Conservation (phyloP, 2,888 invertebrate species). For the Ommatoiulus sabulosus region DNA sequence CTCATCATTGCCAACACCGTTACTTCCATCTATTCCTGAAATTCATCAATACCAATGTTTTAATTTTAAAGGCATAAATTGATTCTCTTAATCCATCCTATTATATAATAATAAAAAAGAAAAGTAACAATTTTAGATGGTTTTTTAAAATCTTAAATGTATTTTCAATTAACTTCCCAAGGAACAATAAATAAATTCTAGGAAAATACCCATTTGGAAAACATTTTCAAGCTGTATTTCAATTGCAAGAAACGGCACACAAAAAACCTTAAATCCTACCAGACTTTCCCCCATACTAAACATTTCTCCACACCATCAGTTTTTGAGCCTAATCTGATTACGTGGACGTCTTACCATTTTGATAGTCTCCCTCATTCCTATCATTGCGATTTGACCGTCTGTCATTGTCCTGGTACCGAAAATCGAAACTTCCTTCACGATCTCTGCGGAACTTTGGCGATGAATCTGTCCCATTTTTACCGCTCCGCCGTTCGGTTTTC, state of each 20-base stretch:
- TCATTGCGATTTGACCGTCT: not conserved
- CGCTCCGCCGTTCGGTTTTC: constrained; percentile 67
- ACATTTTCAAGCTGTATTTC: too few relatives aligned
- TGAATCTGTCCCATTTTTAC: constrained; percentile 56
- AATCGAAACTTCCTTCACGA: not conserved
- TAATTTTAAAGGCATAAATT: not conserved
- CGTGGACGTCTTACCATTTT: not conserved
- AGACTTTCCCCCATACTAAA: too few relatives aligned
- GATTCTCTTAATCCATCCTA: not conserved
- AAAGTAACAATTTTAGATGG: not conserved
- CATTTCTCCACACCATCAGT: too few relatives aligned
- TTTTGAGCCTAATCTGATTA: too few relatives aligned
- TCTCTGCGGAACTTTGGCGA: constrained; percentile 47
- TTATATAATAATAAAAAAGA: not conserved
- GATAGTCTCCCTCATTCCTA: constrained; percentile 24
- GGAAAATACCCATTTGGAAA: not conserved
- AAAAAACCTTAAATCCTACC: too few relatives aligned
- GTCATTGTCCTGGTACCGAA: constrained; percentile 42
- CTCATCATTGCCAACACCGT: not conserved
- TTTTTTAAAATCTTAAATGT: not conserved
- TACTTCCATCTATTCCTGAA: not conserved
- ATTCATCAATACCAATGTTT: not conserved
- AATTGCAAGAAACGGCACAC: too few relatives aligned
- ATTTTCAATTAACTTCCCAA: not conserved
- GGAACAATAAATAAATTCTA: not conserved